phyloP scores from a whole-genome alignment of 2,113 vertebrate species.

The Aythya baeri region DNA sequence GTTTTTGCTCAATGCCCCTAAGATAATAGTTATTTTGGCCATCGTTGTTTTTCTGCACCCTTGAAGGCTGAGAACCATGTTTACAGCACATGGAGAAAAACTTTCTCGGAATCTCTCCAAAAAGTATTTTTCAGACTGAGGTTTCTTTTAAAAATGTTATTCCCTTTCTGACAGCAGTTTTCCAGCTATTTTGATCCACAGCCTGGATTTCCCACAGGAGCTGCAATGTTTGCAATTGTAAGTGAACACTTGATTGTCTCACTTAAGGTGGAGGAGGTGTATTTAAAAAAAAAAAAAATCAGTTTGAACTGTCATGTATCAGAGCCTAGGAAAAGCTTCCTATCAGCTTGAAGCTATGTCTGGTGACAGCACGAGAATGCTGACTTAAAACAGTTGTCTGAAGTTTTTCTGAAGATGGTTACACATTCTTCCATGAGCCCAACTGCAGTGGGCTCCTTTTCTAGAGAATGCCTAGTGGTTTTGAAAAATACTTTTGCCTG shows the following conservation, averaged over 20 bases:
- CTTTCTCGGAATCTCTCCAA: background rate
- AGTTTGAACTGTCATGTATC: background rate
- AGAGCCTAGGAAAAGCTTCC: background rate
- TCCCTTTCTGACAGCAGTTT: conserved; percentile 11
- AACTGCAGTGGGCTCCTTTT: background rate
- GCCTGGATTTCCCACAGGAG: background rate
- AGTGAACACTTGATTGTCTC: background rate
- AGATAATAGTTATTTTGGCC: background rate
- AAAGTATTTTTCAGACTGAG: background rate
- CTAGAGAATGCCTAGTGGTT: background rate
- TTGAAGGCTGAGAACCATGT: background rate
- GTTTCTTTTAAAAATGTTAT: background rate
- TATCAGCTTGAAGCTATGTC: background rate
- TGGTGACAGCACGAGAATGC: background rate
- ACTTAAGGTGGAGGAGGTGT: background rate
- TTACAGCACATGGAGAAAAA: background rate
- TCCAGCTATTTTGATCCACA: conserved; percentile 38
- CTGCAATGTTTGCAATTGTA: background rate
- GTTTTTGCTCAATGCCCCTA: background rate
- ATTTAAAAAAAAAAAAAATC: no score
- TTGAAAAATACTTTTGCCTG: background rate
- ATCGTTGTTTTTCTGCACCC: background rate
- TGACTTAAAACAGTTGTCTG: background rate
- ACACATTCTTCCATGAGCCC: background rate
- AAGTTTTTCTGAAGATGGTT: background rate